Evolutionary conservation across 2,113 vertebrate species (phyloP).

Genomic region (Sinocyclocheilus anshuiensis): DNA sequence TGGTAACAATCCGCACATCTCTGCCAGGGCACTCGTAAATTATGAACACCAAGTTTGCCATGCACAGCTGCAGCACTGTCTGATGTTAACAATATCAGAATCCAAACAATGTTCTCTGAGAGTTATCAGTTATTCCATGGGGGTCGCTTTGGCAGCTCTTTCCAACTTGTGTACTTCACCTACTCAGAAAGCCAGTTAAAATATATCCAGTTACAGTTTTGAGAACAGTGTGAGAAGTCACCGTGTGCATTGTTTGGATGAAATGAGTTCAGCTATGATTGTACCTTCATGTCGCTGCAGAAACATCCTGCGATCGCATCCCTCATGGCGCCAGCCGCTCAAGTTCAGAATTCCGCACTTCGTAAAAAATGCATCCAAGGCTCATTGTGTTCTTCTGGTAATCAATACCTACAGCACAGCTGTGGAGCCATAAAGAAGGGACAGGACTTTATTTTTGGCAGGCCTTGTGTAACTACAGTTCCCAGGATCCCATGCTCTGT

Average conservation of each 20-base stretch:
- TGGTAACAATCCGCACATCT: background rate
- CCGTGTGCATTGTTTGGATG: background rate
- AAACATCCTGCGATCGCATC: constrained; percentile 21
- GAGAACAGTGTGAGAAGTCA: constrained; percentile 2
- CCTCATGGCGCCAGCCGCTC: constrained; percentile 62
- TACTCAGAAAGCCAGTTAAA: constrained; percentile 66
- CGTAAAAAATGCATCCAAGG: constrained; percentile 63
- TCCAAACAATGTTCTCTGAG: constrained; percentile 50
- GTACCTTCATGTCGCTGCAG: constrained; percentile 5
- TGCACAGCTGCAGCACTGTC: constrained; percentile 70
- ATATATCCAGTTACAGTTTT: constrained; percentile 73
- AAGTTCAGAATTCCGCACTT: constrained; percentile 75
- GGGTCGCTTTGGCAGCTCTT: constrained; percentile 58
- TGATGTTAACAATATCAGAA: constrained; percentile 66
- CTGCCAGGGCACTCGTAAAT: constrained; percentile 60
- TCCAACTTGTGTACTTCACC: constrained; percentile 60
- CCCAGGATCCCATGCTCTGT: constrained; percentile 44
- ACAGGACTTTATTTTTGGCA: constrained; percentile 19
- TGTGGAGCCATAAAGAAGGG: constrained; percentile 69
- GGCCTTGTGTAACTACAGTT: constrained; percentile 32
- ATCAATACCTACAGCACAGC: constrained; percentile 77
- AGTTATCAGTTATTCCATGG: constrained; percentile 69
- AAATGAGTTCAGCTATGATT: constrained; percentile 3
- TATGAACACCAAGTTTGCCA: constrained; percentile 52
- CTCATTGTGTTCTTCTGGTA: constrained; percentile 64